phyloP scores from a whole-genome alignment of 1,140 invertebrate species.

The Drosophila ogumai region DNA sequence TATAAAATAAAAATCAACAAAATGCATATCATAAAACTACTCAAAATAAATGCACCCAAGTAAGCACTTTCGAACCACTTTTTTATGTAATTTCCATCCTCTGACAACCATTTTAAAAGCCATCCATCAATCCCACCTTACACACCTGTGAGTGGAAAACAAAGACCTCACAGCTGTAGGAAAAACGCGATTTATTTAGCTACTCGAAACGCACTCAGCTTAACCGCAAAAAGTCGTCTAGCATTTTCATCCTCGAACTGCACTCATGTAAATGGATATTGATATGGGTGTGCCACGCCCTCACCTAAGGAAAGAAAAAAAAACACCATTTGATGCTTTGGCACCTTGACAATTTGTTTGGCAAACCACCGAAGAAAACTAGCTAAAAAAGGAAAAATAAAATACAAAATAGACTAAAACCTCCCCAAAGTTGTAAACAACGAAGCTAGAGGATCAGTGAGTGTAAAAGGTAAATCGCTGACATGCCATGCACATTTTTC shows the following conservation, averaged over 20 bases:
- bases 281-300: conserved; percentile 51
- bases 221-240: conserved; percentile 49
- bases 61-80: conserved; percentile 16
- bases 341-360: conserved; percentile 75
- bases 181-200: conserved; percentile 44
- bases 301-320: conserved; percentile 13
- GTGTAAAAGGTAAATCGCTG: conserved; percentile 68
- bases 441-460: conserved; percentile 12
- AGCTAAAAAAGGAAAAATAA: conserved; percentile 9
- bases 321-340: conserved; percentile 66
- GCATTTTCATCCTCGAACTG: conserved; percentile 37
- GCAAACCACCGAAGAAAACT: conserved; percentile 55
- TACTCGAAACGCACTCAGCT: conserved; percentile 47
- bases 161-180: conserved; percentile 20
- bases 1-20: neutral
- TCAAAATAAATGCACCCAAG: too few species aligned
- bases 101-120: conserved; percentile 27
- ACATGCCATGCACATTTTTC: conserved; percentile 75
- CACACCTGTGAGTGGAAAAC: conserved; percentile 29
- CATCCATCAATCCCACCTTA: conserved; percentile 30
- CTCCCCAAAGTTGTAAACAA: conserved; percentile 19
- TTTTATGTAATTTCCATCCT: conserved; percentile 13
- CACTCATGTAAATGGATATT: conserved; percentile 73
- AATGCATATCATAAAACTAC: neutral
- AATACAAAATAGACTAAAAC: conserved; percentile 2